Percentiles rank a stretch among this genome's conserved stretches.
Evolutionary conservation across 2,888 invertebrate species (phyloP).

Genomic region (Litoditis marina): DNA sequence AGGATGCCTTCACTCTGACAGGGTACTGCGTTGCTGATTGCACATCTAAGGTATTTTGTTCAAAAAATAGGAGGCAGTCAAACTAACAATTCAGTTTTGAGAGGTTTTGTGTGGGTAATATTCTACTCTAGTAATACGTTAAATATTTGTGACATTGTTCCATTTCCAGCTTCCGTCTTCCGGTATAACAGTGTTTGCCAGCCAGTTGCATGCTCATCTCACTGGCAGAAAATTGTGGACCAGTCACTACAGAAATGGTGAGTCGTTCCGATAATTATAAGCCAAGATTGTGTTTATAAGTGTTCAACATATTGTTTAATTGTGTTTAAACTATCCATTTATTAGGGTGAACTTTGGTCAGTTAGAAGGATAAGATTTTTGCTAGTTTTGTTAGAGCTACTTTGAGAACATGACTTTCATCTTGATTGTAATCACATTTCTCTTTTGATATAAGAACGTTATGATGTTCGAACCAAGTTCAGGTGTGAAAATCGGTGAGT

Average conservation of each 20-base stretch:
- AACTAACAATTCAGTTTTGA: background rate
- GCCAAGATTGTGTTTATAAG: too few relatives aligned
- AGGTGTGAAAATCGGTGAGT: constrained; percentile 74
- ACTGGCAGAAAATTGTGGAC: constrained; percentile 82
- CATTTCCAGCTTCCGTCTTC: constrained; percentile 68
- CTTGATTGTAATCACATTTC: too few relatives aligned
- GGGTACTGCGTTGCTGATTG: constrained; percentile 76
- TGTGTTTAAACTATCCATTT: too few relatives aligned
- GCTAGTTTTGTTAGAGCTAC: too few relatives aligned
- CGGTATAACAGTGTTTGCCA: constrained; percentile 88
- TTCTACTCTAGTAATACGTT: background rate
- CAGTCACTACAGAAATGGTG: constrained; percentile 74
- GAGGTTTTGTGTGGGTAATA: constrained; percentile 2
- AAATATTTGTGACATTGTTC: background rate
- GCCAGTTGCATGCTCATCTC: constrained; percentile 93
- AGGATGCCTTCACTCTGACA: constrained; percentile 75
- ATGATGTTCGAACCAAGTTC: too few relatives aligned
- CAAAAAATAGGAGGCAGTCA: background rate
- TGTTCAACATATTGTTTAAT: too few relatives aligned
- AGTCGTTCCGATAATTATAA: too few relatives aligned
- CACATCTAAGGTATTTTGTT: constrained; percentile 10
- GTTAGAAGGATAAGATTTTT: too few relatives aligned
- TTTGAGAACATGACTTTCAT: too few relatives aligned
- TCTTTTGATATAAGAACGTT: too few relatives aligned
- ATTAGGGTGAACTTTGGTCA: too few relatives aligned